These are phyloP conservation scores for Platysteira castanea DNA, from an alignment of 2,113 vertebrate species.

Conservation along the genomic window DNA sequence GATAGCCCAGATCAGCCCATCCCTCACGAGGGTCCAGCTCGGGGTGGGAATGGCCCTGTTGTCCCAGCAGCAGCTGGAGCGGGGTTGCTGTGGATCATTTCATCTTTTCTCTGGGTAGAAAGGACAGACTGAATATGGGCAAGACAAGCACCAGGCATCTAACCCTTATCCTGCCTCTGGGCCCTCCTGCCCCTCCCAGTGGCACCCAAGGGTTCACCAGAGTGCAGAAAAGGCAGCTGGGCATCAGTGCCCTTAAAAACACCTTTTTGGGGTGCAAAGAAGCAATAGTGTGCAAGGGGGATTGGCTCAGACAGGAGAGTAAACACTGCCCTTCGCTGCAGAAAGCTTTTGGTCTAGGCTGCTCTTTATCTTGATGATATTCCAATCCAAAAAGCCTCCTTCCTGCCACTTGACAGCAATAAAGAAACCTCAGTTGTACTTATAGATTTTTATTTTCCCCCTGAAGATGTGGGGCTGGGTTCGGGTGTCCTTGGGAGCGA, in stretches of 20 bases:
- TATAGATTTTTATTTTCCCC: neutral
- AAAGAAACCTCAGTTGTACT: slow-evolving; percentile 30
- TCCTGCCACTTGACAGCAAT: slow-evolving; percentile 44
- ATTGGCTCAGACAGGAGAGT: neutral
- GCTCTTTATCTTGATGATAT: slow-evolving; percentile 56
- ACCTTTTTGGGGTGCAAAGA: neutral
- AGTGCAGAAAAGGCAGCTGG: neutral
- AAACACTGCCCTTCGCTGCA: slow-evolving; percentile 31
- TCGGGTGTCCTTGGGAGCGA: neutral
- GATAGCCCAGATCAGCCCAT: neutral
- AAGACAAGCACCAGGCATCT: neutral
- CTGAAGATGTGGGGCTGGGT: neutral
- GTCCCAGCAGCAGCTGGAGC: neutral
- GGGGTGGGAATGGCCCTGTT: neutral
- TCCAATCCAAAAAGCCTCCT: slow-evolving; percentile 38
- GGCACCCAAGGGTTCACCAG: neutral
- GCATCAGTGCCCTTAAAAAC: neutral
- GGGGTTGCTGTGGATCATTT: neutral
- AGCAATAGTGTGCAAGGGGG: neutral
- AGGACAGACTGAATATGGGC: neutral
- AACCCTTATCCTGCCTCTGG: neutral
- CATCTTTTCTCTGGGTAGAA: neutral
- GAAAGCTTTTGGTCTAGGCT: slow-evolving; percentile 55
- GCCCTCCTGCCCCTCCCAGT: neutral
- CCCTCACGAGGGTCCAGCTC: neutral